phyloP scores from a whole-genome alignment of 2,797 vertebrate species.

The Benthosema pterotum region DNA sequence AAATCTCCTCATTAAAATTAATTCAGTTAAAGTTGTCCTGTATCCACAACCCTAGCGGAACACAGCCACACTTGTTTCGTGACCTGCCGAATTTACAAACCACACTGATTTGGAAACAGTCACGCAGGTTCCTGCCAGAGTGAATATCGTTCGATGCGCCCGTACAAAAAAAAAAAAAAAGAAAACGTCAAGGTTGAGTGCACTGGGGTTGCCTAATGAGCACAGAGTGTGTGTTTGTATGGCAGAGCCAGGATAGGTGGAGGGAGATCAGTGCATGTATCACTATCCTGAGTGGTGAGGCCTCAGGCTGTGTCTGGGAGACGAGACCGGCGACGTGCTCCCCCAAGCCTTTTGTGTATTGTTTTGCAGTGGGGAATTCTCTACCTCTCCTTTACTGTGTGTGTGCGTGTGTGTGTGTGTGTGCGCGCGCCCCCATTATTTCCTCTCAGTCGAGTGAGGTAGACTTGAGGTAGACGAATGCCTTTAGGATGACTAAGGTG shows the following conservation, averaged over 20 bases:
- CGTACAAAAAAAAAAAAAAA: no score
- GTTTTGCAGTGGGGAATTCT: constrained; percentile 18
- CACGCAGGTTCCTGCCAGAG: no score
- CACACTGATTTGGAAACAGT: no score
- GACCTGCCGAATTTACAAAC: no score
- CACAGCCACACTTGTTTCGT: no score
- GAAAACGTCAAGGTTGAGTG: constrained; percentile 27
- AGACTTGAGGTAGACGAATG: constrained; percentile 70
- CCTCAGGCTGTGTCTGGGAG: constrained; percentile 60
- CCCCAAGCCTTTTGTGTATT: constrained; percentile 57
- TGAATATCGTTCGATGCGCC: no score
- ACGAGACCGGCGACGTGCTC: constrained; percentile 52
- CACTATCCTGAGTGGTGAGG: constrained; percentile 37
- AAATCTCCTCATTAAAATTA: no score
- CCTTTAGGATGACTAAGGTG: constrained; percentile 69
- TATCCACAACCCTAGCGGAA: no score
- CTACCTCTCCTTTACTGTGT: constrained; percentile 14
- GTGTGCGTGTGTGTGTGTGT: constrained; percentile 21
- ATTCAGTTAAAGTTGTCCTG: no score
- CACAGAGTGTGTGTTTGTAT: neutral
- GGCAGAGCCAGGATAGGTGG: neutral
- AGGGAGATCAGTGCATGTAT: constrained; percentile 33
- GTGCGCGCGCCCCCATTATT: neutral
- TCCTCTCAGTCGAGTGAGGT: constrained; percentile 40
- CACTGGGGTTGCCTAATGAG: constrained; percentile 53